Evolutionary conservation across 2,888 invertebrate species (phyloP).

Genomic region (Drosophila gaucha): DNA sequence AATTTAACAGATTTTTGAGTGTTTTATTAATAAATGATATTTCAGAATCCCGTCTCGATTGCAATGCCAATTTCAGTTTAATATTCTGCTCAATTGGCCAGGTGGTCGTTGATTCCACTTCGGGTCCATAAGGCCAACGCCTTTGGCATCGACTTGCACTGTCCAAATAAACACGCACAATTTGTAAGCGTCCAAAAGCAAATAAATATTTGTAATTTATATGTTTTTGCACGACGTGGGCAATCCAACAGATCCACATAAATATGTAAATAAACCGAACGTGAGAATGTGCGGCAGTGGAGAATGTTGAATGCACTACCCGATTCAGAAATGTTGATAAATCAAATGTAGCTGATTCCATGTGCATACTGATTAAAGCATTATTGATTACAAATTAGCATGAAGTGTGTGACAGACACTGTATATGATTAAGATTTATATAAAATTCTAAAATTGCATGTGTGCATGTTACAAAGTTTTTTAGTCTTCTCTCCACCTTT

Average conservation of each 20-base stretch:
- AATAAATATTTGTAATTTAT: conserved; percentile 78
- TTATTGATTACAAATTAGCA: conserved; percentile 7
- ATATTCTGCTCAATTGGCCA: conserved; percentile 48
- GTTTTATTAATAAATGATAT: conserved; percentile 24
- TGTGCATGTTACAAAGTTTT: background rate
- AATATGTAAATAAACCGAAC: conserved; percentile 61
- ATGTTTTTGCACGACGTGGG: conserved; percentile 64
- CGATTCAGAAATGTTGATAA: conserved; percentile 7
- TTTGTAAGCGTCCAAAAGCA: conserved; percentile 71
- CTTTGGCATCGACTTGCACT: conserved; percentile 53
- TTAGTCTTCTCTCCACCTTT: background rate
- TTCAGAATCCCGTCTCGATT: conserved; percentile 8
- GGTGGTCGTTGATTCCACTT: conserved; percentile 38
- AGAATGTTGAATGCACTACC: conserved; percentile 49
- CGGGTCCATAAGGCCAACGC: conserved; percentile 47
- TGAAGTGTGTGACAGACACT: background rate
- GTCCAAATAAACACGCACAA: conserved; percentile 78
- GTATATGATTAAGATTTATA: too few relatives aligned
- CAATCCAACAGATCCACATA: conserved; percentile 60
- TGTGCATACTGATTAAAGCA: conserved; percentile 12
- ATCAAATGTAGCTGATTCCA: conserved; percentile 4
- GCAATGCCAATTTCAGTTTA: conserved; percentile 17
- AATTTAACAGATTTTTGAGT: background rate
- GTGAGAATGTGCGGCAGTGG: conserved; percentile 63
- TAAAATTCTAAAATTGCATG: background rate